Conservation (phyloP, 1,140 invertebrate species). For the Lethrus apterus region DNA sequence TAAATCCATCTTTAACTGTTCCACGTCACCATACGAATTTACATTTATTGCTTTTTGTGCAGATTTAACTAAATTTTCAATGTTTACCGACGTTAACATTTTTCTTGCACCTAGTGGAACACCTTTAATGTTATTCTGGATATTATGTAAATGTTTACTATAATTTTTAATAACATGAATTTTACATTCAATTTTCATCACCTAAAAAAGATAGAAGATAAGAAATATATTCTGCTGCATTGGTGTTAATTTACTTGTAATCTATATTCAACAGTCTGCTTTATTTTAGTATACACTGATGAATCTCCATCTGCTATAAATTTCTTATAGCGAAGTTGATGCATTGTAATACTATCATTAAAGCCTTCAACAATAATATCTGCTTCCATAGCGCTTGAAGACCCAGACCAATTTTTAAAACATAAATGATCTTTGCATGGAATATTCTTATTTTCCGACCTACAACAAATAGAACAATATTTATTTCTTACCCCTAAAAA, state of each 20-base stretch:
- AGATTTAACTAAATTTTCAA: too few relatives aligned
- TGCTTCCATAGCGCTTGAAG: not conserved
- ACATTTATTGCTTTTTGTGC: too few relatives aligned
- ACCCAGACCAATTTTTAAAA: not conserved
- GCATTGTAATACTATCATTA: not conserved
- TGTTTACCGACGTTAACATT: too few relatives aligned
- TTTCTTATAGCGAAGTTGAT: constrained; percentile 2
- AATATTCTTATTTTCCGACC: too few relatives aligned
- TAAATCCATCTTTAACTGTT: too few relatives aligned
- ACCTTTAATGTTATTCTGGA: too few relatives aligned
- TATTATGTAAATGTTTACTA: too few relatives aligned
- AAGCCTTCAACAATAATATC: constrained; percentile 5
- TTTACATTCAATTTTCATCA: constrained; percentile 10
- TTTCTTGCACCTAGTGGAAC: too few relatives aligned
- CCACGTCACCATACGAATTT: too few relatives aligned
- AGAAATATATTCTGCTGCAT: too few relatives aligned
- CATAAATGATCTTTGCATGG: not conserved
- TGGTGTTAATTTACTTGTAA: not conserved
- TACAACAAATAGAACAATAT: constrained; percentile 1
- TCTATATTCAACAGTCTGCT: not conserved
- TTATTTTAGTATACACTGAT: constrained; percentile 4
- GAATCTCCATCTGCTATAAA: constrained; percentile 10
- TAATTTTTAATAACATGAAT: too few relatives aligned
- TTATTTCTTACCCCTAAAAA: not conserved
- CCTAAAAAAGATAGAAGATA: too few relatives aligned